Base-by-base conservation (phyloP, 1,140 invertebrate species). In the Venturia canescens region DNA sequence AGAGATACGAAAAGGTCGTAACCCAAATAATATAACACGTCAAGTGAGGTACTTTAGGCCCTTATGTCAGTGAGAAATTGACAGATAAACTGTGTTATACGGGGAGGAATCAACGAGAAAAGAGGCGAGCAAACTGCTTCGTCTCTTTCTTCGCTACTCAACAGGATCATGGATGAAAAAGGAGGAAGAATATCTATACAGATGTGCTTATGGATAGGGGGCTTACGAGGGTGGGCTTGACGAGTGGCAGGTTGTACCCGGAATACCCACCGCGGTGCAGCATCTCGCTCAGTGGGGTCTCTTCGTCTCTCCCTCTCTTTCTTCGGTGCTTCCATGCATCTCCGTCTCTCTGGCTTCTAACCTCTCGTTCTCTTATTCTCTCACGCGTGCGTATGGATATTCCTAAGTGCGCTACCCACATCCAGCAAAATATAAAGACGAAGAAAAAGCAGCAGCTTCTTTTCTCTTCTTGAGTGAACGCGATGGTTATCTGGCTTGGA, bases 181-280 rank as follows among this genome's bases (percentile, higher is more conserved):
- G 57, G 75, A 29, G 21, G 34, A 27, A 15, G 26, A 67, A 23
- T 18, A 76, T 78, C 66, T 78, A 66, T 34, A 15, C 13, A n/a
- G n/a, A 57, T 63, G 27, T 75, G 50, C 34, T 9, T 44, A 69
- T 15, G 23, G 57, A 16, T 57, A 70, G 79, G 79, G 82, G 74
- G 80, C 79, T 82, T 82, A 86, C 80, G 83, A 89, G 89, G 89
- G 89, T 90, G 89, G 87, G 83, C 89, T 82, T 87, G 89, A 89
- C 88, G 89, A 90, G 88, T 90, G 89, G 88, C 87, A 90, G 87
- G 88, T 89, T 89, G 87, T 89, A 89, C 85, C 88, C 87, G 87
- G 89, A 89, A 90, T 90, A 89, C 86, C 88, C 88, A 89, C 88
- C 88, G 88, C 85, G 85, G 88, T 87, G 75, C 57, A 77, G 88